Evolutionary conservation across 2,113 vertebrate genomes (phyloP).

Genomic region (Suncus etruscus): DNA sequence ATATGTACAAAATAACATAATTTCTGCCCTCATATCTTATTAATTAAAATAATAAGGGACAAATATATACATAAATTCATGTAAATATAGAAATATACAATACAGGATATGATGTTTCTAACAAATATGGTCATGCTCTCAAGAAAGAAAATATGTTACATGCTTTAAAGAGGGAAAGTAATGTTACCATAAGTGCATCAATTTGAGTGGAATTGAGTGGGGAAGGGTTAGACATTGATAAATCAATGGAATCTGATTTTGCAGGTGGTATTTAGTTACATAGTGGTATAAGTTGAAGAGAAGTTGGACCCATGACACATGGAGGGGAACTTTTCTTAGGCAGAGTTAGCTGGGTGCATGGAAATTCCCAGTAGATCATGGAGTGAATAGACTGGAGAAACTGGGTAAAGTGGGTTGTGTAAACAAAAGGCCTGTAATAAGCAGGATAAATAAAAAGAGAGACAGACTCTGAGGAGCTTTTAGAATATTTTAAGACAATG

Average conservation of each 20-base stretch:
- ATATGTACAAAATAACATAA: not conserved
- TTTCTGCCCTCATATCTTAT: not conserved
- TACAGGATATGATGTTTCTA: too few species aligned
- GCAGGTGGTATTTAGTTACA: not conserved
- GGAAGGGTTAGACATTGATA: too few species aligned
- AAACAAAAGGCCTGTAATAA: too few species aligned
- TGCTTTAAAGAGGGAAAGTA: not conserved
- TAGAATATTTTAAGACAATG: not conserved
- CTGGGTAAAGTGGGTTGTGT: too few species aligned
- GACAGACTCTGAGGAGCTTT: not conserved
- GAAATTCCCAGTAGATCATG: not conserved
- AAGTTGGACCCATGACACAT: not conserved
- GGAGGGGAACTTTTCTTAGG: not conserved
- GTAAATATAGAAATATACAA: not conserved
- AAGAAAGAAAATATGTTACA: not conserved
- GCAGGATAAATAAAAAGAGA: fast-evolving
- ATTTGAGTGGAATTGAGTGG: not conserved
- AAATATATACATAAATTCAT: not conserved
- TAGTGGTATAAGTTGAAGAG: not conserved
- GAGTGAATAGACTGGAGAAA: not conserved
- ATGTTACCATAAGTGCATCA: not conserved
- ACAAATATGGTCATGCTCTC: not conserved
- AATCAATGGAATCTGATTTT: not conserved
- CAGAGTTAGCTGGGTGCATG: not conserved
- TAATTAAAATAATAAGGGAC: not conserved